Evolutionary conservation across 1,140 invertebrate genomes (phyloP), one percentile per base, ranked within the genome.

Genomic region (Drosophila prosaltans): DNA sequence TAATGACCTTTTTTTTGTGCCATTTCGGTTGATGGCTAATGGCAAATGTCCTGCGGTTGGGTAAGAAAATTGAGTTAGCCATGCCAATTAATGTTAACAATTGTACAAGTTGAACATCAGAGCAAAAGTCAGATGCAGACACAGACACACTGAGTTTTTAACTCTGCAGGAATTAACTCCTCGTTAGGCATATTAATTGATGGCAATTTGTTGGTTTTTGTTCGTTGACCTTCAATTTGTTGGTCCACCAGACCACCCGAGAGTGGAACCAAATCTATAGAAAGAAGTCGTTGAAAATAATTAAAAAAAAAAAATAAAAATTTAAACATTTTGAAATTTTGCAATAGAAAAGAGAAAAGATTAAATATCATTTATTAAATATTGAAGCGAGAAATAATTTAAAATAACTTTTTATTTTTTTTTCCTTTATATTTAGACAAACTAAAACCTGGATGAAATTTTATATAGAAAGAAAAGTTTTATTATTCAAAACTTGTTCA

Each of bases 51-150:
- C 40, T 36, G 45, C 6, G 30, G 48, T 60, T 67, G 36, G 62
- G 45, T 68, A n/a, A 63, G 92, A 97, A 97, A 79, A 90, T 95
- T 93, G 69, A 96, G 95, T 85, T 93, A 92, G 79, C 91, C 74
- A 75, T 74, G 86, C 80, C 72, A 81, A 86, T 90, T 80, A 86
- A 80, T 80, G 76, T 45, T 65, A 60, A 60, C 74, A 82, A 85
- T 78, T 80, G 80, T 55, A 58, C 58, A 58, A 10, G 2, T 26
- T 9, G 24, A 8, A 51, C 21, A 9, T 36, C 32, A 36, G 32
- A 36, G 4, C 21, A 51, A 26, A 30, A 30, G 28, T 30, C 28
- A 30, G 28, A 30, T 4, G 0, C 4, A 3, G 45, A 8, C 16
- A 10, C 8, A 51, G 45, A 26, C 7, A 51, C 21, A 24, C 16